These are phyloP conservation scores for Siniperca undulata DNA, from an alignment of 2,797 vertebrate species.

Conservation along the genomic window DNA sequence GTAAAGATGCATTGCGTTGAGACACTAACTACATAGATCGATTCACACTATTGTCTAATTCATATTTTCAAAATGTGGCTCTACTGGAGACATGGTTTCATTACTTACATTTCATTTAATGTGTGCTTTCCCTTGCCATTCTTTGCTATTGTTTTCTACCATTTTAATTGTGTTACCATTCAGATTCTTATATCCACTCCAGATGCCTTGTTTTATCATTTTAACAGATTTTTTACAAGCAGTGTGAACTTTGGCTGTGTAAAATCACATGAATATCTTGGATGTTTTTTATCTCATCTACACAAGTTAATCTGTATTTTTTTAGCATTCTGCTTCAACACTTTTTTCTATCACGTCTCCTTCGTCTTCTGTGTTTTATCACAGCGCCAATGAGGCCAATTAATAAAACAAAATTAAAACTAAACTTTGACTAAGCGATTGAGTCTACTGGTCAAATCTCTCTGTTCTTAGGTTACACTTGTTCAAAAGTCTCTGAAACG, in stretches of 20 bases:
- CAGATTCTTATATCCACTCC: constrained; percentile 12
- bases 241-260: constrained; percentile 56
- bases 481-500: constrained; percentile 21
- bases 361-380: not conserved
- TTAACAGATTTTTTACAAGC: constrained; percentile 14
- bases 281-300: constrained; percentile 36
- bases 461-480: constrained; percentile 20
- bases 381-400: constrained; percentile 3
- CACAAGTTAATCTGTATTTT: constrained; percentile 18
- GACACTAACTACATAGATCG: constrained; percentile 3
- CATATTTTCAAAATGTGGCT: not conserved
- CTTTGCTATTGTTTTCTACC: constrained; percentile 4
- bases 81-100: not conserved
- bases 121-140: not conserved
- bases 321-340: constrained; percentile 2
- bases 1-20: not conserved
- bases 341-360: constrained; percentile 2
- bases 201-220: constrained; percentile 39
- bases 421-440: constrained; percentile 18
- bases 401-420: constrained; percentile 12
- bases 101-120: not conserved
- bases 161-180: constrained; percentile 18
- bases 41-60: constrained; percentile 9
- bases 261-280: constrained; percentile 30
- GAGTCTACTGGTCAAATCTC: constrained; percentile 40